A percentile compares a stretch with the other conserved stretches of the same genome.
Evolutionary conservation across 2,888 invertebrate species (phyloP).

Genomic region (Biston betularia): DNA sequence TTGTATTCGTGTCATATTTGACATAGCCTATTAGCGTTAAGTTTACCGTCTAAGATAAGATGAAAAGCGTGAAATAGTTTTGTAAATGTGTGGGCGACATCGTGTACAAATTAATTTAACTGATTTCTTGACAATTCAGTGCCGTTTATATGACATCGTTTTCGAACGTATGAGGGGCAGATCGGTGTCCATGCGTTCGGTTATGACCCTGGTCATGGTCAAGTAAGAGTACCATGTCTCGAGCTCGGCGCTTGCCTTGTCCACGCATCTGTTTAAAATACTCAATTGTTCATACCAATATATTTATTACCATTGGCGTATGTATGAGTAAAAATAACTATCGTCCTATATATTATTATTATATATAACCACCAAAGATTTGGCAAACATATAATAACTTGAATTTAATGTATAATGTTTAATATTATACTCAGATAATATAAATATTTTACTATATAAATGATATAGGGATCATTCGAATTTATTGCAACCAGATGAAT

Average conservation of each 20-base stretch:
- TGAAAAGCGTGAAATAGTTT: constrained; percentile 78
- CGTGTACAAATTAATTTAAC: constrained; percentile 80
- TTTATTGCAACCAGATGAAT: constrained; percentile 28
- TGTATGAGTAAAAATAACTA: constrained; percentile 29
- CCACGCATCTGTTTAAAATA: constrained; percentile 54
- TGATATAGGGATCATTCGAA: constrained; percentile 39
- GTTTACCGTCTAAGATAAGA: constrained; percentile 79
- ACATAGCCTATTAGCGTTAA: constrained; percentile 85
- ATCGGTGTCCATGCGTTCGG: too few relatives aligned
- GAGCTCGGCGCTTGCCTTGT: constrained; percentile 60
- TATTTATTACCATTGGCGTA: constrained; percentile 30
- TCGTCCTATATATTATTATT: constrained; percentile 31
- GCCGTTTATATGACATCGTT: constrained; percentile 41
- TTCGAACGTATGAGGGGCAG: constrained; percentile 24
- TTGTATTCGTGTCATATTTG: constrained; percentile 81
- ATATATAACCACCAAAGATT: constrained; percentile 63
- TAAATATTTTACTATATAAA: constrained; percentile 20
- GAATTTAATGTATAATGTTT: constrained; percentile 21
- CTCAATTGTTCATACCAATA: constrained; percentile 52
- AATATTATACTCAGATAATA: constrained; percentile 25
- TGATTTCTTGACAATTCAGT: constrained; percentile 63
- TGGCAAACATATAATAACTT: constrained; percentile 51
- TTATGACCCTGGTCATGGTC: too few relatives aligned
- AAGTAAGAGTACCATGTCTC: constrained; percentile 43
- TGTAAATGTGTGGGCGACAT: constrained; percentile 68